Evolutionary conservation across 2,113 vertebrate species (phyloP).

Genomic region (Siphamia tubifer): DNA sequence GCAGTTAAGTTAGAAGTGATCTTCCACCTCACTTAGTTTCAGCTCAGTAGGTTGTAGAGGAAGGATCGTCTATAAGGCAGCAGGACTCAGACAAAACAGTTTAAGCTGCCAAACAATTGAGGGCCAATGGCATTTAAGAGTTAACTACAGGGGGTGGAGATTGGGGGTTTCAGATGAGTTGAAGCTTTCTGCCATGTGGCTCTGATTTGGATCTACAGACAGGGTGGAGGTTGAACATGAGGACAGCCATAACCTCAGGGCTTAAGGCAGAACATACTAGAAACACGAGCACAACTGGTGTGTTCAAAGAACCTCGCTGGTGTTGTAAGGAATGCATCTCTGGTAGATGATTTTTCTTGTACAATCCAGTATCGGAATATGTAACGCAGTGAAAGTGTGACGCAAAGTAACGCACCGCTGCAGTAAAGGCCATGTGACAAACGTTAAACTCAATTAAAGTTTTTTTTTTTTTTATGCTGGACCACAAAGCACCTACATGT

Average conservation of each 20-base stretch:
- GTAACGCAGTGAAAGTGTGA: too few species aligned
- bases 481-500: too few species aligned
- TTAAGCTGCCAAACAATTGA: slow-evolving; percentile 20
- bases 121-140: slow-evolving; percentile 12
- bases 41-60: background rate
- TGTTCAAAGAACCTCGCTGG: background rate
- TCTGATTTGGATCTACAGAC: slow-evolving; percentile 58
- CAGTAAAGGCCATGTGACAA: too few species aligned
- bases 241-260: slow-evolving; percentile 46
- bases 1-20: background rate
- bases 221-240: slow-evolving; percentile 43
- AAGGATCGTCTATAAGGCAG: background rate
- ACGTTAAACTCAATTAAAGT: too few species aligned
- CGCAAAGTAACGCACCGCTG: too few species aligned
- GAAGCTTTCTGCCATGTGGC: slow-evolving; percentile 48
- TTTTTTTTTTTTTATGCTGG: too few species aligned
- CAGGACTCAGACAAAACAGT: slow-evolving; percentile 13
- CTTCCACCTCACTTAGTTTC: background rate
- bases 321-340: background rate
- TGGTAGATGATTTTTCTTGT: background rate
- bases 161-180: background rate
- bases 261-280: background rate
- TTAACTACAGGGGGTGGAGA: background rate
- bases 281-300: background rate
- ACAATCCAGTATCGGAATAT: background rate